Evolutionary conservation across 2,113 vertebrate species (phyloP).

Genomic region (Oryzias celebensis): DNA sequence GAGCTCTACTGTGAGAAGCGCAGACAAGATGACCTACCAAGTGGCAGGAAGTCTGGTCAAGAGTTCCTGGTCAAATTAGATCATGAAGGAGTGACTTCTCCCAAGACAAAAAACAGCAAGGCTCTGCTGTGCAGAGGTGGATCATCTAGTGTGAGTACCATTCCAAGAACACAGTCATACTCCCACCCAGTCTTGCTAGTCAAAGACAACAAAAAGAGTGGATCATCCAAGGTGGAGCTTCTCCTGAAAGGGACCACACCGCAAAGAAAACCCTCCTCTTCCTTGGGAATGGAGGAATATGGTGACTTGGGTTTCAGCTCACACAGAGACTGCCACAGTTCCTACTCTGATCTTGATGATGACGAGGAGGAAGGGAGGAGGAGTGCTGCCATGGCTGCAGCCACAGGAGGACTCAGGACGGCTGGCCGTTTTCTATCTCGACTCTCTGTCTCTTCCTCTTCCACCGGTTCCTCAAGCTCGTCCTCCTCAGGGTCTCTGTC

Average conservation of each 20-base stretch:
- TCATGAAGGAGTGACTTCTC: slow-evolving; percentile 95
- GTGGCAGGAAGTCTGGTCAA: slow-evolving; percentile 76
- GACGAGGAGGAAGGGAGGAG: slow-evolving; percentile 74
- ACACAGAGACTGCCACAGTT: slow-evolving; percentile 91
- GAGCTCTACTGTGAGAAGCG: slow-evolving; percentile 81
- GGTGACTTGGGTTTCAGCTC: slow-evolving; percentile 84
- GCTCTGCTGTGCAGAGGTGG: slow-evolving; percentile 80
- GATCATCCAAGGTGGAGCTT: slow-evolving; percentile 79
- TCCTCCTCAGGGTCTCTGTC: slow-evolving; percentile 93
- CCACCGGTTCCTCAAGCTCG: slow-evolving; percentile 92
- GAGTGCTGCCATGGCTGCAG: slow-evolving; percentile 59
- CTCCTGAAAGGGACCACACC: slow-evolving; percentile 82
- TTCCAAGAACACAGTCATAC: slow-evolving; percentile 80
- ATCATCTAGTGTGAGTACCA: slow-evolving; percentile 68
- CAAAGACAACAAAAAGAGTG: slow-evolving; percentile 88
- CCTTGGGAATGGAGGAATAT: slow-evolving; percentile 69
- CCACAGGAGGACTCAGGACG: slow-evolving; percentile 77
- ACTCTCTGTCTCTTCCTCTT: slow-evolving; percentile 90
- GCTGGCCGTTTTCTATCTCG: slow-evolving; percentile 88
- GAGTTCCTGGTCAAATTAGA: slow-evolving; percentile 95
- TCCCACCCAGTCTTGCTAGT: slow-evolving; percentile 81
- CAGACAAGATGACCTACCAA: slow-evolving; percentile 74
- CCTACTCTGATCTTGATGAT: slow-evolving; percentile 87
- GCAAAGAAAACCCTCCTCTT: slow-evolving; percentile 81
- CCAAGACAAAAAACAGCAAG: slow-evolving; percentile 94